Base-by-base conservation (phyloP, 2,888 invertebrate species). In the Melanostoma scalare region DNA sequence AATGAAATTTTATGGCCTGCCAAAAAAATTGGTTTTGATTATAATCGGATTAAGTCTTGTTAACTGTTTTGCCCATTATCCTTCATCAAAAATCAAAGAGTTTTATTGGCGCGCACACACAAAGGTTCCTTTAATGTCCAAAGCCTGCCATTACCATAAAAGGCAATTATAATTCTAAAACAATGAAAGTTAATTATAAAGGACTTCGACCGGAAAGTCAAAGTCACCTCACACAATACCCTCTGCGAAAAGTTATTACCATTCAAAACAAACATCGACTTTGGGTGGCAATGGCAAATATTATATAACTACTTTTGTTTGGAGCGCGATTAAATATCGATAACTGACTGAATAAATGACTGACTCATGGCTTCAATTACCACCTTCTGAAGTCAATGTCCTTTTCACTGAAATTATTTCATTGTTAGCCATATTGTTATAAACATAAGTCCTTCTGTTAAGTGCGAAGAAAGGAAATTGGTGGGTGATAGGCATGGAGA, bases 121-220 rank as follows among this genome's bases (percentile, higher is more conserved):
- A 53, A 35, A 53, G 31, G 10, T 10, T n/a, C 35, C n/a, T 33
- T 4, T 10, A 30, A 31, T 4, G 31, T 30, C 20, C 20, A 31
- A 50, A 4, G 8, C 50, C 8, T 50, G 30, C 31, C 8, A 31
- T 8, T 31, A 6, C 6, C 31, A 31, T 31, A 6, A 31, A 60
- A 44, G 10, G 9, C 44, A 33, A 60, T 60, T 44, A 33, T 33
- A 20, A 20, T 35, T 8, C 2, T 3, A n/a, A 53, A 53, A 60
- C 42, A 58, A 60, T 44, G 44, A 60, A 60, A 60, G 33, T 8
- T 6, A 35, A 8, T 60, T 46, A 60, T 8, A 9, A 60, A 58
- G n/a, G 40, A 42, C 9, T 42, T 31, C 40, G 31, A n/a, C 30
- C 40, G 40, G 6, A 58, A 42, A 44, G 3, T 46, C 20, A 60